These are phyloP conservation scores for Sebastes paucispinis DNA, from an alignment of 2,797 vertebrate genomes.

Conservation along the genomic window DNA sequence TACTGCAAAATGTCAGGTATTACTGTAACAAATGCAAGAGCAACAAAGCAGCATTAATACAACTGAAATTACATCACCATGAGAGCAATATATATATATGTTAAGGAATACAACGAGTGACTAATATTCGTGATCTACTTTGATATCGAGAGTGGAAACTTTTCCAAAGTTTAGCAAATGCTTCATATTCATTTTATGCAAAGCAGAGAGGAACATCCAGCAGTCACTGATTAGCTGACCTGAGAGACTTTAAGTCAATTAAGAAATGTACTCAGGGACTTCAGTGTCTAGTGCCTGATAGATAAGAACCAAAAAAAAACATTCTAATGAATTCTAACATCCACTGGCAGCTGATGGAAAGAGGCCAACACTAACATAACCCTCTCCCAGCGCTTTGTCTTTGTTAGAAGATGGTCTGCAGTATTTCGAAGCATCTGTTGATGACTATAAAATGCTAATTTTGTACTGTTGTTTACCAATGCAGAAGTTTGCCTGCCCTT, in stretches of 20 bases:
- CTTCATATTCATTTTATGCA: not conserved
- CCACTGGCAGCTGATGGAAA: constrained; percentile 18
- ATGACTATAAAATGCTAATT: constrained; percentile 14
- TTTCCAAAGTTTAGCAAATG: not conserved
- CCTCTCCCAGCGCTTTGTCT: constrained; percentile 12
- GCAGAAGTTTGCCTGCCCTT: not conserved
- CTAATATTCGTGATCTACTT: not conserved
- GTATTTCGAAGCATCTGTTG: constrained; percentile 44
- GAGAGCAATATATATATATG: not conserved
- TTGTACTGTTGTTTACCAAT: not conserved
- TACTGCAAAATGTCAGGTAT: not conserved
- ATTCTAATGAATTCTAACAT: constrained; percentile 33
- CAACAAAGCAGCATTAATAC: not conserved
- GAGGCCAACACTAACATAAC: constrained; percentile 26
- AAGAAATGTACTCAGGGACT: constrained; percentile 10
- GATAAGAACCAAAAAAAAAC: constrained; percentile 10
- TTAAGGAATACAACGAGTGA: not conserved
- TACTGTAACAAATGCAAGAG: not conserved
- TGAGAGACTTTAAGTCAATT: constrained; percentile 4
- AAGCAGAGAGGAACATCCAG: not conserved
- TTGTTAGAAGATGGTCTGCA: constrained; percentile 23
- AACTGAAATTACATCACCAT: not conserved
- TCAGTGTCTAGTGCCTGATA: not conserved
- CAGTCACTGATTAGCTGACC: not conserved
- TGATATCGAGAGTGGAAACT: not conserved